phyloP scores from a whole-genome alignment of 2,888 invertebrate genomes.

The Hedya salicella region DNA sequence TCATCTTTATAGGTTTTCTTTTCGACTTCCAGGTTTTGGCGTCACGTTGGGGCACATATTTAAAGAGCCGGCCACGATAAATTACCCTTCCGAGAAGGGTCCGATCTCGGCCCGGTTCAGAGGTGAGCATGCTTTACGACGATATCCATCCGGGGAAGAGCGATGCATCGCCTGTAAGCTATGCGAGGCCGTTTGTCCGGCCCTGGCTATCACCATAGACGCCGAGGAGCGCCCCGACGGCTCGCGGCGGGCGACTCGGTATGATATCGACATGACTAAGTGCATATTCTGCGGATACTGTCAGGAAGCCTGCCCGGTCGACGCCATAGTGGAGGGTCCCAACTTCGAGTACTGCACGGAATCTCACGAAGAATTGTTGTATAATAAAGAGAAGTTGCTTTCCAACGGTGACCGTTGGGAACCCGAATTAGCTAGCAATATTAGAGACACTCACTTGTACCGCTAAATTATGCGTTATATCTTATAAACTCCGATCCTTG shows the following conservation, averaged over 20 bases:
- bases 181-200: slow-evolving; percentile 99
- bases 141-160: slow-evolving; percentile 99
- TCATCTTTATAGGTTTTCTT: slow-evolving; percentile 2
- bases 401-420: slow-evolving; percentile 99
- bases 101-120: slow-evolving; percentile 98
- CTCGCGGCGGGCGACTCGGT: slow-evolving; percentile 96
- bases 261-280: slow-evolving; percentile 98
- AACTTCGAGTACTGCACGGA: slow-evolving; percentile 99
- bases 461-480: slow-evolving; percentile 51
- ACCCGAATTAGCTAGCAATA: slow-evolving; percentile 97
- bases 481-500: neutral
- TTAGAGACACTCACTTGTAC: slow-evolving; percentile 82
- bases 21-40: slow-evolving; percentile 86
- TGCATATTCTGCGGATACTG: slow-evolving; percentile 99
- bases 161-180: slow-evolving; percentile 99
- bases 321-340: slow-evolving; percentile 99
- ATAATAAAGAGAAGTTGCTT: slow-evolving; percentile 99
- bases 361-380: slow-evolving; percentile 98
- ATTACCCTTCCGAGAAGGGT: slow-evolving; percentile 99
- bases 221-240: slow-evolving; percentile 98
- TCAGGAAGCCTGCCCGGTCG: slow-evolving; percentile 99
- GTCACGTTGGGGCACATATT: slow-evolving; percentile 89
- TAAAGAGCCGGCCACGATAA: slow-evolving; percentile 97
- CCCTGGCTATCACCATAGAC: slow-evolving; percentile 99
- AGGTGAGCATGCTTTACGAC: slow-evolving; percentile 98